Conservation (phyloP, 2,113 vertebrate species). For the Chamaea fasciata region DNA sequence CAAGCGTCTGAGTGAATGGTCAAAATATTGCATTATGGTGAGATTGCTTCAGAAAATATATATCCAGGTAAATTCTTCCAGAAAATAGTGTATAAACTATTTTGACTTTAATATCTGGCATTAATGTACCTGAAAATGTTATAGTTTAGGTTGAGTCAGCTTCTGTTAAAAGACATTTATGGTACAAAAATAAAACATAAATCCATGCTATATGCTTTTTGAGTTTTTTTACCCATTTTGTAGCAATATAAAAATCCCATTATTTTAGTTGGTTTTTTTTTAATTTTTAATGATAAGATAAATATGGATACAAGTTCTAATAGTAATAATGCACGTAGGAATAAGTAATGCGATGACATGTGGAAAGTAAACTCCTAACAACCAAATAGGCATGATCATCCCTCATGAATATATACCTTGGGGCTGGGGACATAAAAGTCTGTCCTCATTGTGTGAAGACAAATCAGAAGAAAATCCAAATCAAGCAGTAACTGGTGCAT, state of each 20-base stretch:
- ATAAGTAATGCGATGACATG: background rate
- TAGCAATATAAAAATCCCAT: background rate
- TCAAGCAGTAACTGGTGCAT: background rate
- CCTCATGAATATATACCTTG: background rate
- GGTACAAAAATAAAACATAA: background rate
- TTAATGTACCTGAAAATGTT: slow-evolving; percentile 30
- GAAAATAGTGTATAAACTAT: background rate
- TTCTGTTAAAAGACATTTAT: background rate
- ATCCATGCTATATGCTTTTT: background rate
- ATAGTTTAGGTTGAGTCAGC: background rate
- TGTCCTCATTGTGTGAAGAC: background rate
- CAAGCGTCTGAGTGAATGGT: background rate
- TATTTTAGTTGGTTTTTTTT: background rate
- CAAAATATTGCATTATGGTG: background rate
- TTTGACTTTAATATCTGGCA: background rate
- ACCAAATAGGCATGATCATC: background rate
- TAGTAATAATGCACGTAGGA: background rate
- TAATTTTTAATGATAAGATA: background rate
- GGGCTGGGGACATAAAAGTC: background rate
- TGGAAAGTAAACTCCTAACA: background rate
- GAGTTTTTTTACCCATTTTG: background rate
- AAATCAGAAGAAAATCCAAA: background rate
- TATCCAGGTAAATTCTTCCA: background rate
- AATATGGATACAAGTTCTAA: background rate
- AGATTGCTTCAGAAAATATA: background rate